A percentile compares a stretch with the other conserved stretches of the same genome.
These are phyloP conservation scores for Scomber scombrus DNA, from an alignment of 2,113 vertebrate species.

Conservation along the genomic window DNA sequence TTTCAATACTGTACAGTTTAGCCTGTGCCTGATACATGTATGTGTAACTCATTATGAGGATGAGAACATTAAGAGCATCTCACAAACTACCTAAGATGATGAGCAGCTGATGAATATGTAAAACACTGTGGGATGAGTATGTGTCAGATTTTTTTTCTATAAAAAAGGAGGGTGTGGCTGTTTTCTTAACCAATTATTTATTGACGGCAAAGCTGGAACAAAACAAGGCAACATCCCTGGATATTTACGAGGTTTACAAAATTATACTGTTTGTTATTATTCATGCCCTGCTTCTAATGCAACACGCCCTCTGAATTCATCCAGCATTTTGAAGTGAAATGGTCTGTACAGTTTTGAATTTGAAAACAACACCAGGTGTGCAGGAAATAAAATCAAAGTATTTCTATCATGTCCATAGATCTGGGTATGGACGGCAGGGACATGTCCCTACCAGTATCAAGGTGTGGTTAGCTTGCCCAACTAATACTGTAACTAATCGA, in stretches of 20 bases:
- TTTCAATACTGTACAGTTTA: too few relatives aligned
- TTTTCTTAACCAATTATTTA: conserved; percentile 29
- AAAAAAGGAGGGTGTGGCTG: background rate
- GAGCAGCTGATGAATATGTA: background rate
- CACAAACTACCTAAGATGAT: background rate
- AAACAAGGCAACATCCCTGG: conserved; percentile 38
- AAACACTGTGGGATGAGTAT: background rate
- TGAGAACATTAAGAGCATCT: background rate
- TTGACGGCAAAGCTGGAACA: conserved; percentile 5
- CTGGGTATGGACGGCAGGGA: too few relatives aligned
- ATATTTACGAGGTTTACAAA: conserved; percentile 44
- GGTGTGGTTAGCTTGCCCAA: too few relatives aligned
- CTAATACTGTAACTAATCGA: too few relatives aligned
- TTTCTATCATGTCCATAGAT: conserved; percentile 15
- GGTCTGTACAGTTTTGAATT: conserved; percentile 48
- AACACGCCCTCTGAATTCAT: conserved; percentile 39
- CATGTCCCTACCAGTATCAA: too few relatives aligned
- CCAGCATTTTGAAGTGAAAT: conserved; percentile 47
- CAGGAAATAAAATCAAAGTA: conserved; percentile 49
- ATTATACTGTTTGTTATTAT: conserved; percentile 36
- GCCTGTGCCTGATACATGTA: background rate
- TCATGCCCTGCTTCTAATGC: conserved; percentile 41
- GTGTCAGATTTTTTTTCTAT: conserved; percentile 14
- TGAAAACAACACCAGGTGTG: conserved; percentile 62
- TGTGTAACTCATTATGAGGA: background rate